Conservation (phyloP, 2,113 vertebrate species). For the Xerus inauris region DNA sequence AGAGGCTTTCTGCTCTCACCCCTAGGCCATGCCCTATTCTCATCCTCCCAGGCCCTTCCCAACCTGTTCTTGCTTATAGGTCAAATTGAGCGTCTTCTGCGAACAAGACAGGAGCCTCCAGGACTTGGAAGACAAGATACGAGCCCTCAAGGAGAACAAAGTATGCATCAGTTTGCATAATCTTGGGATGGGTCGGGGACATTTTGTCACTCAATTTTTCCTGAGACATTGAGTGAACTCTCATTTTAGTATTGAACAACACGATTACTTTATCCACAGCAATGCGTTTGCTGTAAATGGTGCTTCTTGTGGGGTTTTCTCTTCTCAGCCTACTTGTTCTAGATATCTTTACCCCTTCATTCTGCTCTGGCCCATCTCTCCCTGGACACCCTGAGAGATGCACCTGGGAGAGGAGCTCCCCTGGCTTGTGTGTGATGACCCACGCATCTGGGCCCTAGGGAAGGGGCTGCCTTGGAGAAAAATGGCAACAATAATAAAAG, state of each 20-base stretch:
- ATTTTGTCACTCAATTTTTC: not conserved
- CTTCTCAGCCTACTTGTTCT: not conserved
- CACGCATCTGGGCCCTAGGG: not conserved
- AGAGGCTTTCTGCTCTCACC: not conserved
- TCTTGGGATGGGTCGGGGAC: not conserved
- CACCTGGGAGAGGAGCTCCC: not conserved
- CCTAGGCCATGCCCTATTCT: not conserved
- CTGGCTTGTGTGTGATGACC: not conserved
- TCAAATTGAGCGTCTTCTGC: constrained; percentile 96
- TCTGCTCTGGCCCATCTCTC: not conserved
- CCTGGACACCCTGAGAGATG: not conserved
- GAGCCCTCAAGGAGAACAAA: constrained; percentile 97
- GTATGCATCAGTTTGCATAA: constrained; percentile 80
- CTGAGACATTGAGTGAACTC: not conserved
- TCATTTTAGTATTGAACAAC: not conserved
- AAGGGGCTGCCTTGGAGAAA: not conserved
- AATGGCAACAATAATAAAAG: not conserved
- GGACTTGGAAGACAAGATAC: constrained; percentile 95
- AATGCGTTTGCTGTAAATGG: not conserved
- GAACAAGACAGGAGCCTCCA: constrained; percentile 98
- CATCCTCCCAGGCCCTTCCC: not conserved
- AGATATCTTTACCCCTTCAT: not conserved
- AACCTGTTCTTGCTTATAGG: constrained; percentile 85
- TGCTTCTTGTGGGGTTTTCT: not conserved
- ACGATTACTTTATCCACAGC: not conserved